Evolutionary conservation across 2,113 vertebrate species (phyloP).

Genomic region (Centropus unirufus): DNA sequence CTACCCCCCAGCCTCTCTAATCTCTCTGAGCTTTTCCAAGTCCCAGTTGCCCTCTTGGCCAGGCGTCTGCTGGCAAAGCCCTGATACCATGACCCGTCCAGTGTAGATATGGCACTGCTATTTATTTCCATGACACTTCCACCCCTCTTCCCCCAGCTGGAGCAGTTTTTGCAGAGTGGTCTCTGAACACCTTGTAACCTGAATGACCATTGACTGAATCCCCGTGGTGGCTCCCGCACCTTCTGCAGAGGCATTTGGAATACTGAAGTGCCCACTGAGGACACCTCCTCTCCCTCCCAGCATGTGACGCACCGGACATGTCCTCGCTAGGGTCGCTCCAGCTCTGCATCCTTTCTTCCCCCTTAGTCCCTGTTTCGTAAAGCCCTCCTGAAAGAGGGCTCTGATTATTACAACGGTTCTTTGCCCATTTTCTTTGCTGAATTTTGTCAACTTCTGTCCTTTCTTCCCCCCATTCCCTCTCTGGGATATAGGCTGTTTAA

Average conservation of each 20-base stretch:
- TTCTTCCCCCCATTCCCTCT: neutral
- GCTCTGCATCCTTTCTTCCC: neutral
- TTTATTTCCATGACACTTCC: neutral
- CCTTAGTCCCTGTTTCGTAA: neutral
- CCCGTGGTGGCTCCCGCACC: accelerated
- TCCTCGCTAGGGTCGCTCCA: accelerated
- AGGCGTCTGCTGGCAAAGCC: neutral
- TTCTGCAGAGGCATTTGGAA: neutral
- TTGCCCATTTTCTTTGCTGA: neutral
- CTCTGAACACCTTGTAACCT: neutral
- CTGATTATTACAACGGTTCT: neutral
- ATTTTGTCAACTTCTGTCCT: neutral
- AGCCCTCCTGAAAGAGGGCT: neutral
- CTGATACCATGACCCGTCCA: accelerated
- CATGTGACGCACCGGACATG: accelerated
- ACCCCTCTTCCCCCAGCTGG: neutral
- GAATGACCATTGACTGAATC: neutral
- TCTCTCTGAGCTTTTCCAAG: neutral
- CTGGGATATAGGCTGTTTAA: neutral
- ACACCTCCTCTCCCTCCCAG: neutral
- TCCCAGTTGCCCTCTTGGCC: neutral
- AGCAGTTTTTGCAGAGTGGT: neutral
- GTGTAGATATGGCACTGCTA: neutral
- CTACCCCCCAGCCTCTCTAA: neutral
- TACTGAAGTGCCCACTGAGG: accelerated